A percentile compares a stretch with the other conserved stretches of the same genome.
Conservation (phyloP, 2,113 vertebrate genomes). For the Felis catus region F.catus_Fca126_mat1.0 CM031412.1:21236001-21236500, state of each 20-base stretch:
- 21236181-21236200: neutral
- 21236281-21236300: neutral
- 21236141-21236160: neutral
- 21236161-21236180: neutral
- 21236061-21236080: neutral
- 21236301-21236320: neutral
- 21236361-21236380: neutral
- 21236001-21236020: neutral
- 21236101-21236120: neutral
- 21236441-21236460: neutral
- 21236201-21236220: neutral
- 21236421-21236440: constrained; percentile 5
- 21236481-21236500: neutral
- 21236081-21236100: neutral
- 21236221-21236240: neutral
- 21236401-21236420: neutral
- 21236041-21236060: neutral
- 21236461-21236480: constrained; percentile 58
- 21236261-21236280: neutral
- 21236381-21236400: neutral
- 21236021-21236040: neutral
- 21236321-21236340: neutral
- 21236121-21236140: neutral
- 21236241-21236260: neutral
- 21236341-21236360: neutral